Evolutionary conservation across 2,888 invertebrate genomes (phyloP).

Genomic region (Agrochola lota): DNA sequence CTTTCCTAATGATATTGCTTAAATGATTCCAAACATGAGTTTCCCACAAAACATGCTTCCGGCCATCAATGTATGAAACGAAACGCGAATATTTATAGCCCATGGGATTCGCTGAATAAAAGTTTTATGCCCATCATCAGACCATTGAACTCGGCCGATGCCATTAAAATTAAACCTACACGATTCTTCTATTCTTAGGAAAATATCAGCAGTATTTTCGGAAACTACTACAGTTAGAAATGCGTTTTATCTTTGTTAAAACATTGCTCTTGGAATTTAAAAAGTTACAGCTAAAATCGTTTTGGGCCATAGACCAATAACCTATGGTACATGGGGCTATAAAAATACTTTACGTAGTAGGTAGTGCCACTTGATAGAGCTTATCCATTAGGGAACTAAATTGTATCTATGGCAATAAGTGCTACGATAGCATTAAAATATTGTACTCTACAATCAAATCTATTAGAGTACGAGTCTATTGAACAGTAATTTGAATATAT

Average conservation of each 20-base stretch:
- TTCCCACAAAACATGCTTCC: slow-evolving; percentile 49
- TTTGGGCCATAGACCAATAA: slow-evolving; percentile 23
- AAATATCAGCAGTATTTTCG: slow-evolving; percentile 41
- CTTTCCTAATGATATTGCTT: slow-evolving; percentile 28
- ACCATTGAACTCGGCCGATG: slow-evolving; percentile 64
- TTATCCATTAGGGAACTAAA: slow-evolving; percentile 47
- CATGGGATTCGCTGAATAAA: slow-evolving; percentile 69
- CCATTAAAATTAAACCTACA: slow-evolving; percentile 55
- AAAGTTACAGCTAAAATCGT: slow-evolving; percentile 4
- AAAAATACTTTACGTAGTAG: slow-evolving; percentile 28
- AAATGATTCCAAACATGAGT: slow-evolving; percentile 34
- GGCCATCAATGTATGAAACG: slow-evolving; percentile 26
- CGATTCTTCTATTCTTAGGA: slow-evolving; percentile 31
- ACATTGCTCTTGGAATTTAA: slow-evolving; percentile 8
- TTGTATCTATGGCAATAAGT: slow-evolving; percentile 35
- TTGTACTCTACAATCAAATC: slow-evolving; percentile 21
- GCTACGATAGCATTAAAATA: slow-evolving; percentile 28
- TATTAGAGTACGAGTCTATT: slow-evolving; percentile 18
- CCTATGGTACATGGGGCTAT: slow-evolving; percentile 29
- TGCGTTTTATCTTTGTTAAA: slow-evolving; percentile 21
- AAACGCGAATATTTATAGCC: slow-evolving; percentile 59
- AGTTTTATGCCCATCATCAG: slow-evolving; percentile 64
- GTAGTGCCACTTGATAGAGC: slow-evolving; percentile 42
- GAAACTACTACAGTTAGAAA: slow-evolving; percentile 9
- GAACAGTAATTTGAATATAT: slow-evolving; percentile 13